Conservation (phyloP, 2,888 invertebrate genomes). For the Tipula unca region DNA sequence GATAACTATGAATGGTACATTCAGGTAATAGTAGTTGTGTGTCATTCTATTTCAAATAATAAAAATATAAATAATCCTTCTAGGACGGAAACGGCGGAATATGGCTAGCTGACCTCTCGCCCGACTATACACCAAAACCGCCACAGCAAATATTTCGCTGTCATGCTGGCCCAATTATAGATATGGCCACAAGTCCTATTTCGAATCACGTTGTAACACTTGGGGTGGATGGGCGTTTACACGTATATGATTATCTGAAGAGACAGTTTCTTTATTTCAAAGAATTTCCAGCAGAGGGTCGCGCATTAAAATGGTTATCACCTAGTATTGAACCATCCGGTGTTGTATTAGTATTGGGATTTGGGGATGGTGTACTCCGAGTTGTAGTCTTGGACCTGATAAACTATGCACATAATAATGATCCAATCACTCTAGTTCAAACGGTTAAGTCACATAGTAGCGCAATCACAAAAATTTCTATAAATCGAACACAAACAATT, state of each 20-base stretch:
- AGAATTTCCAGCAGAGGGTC: conserved; percentile 49
- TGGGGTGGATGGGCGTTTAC: conserved; percentile 64
- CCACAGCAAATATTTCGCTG: conserved; percentile 51
- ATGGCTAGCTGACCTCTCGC: conserved; percentile 61
- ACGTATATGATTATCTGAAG: conserved; percentile 59
- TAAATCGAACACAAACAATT: conserved; percentile 49
- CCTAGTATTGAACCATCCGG: conserved; percentile 55
- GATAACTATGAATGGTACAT: conserved; percentile 55
- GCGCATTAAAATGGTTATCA: conserved; percentile 62
- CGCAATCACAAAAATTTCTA: conserved; percentile 50
- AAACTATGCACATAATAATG: not conserved
- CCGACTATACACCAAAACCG: conserved; percentile 40
- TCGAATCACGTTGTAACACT: conserved; percentile 62
- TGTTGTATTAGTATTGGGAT: conserved; percentile 57
- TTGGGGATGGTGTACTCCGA: conserved; percentile 62
- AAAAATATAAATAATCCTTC: conserved; percentile 21
- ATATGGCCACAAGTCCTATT: conserved; percentile 59
- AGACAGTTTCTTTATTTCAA: conserved; percentile 53
- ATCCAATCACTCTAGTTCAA: conserved; percentile 37
- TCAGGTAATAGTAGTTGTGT: too few species aligned
- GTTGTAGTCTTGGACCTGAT: conserved; percentile 37
- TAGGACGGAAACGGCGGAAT: conserved; percentile 82
- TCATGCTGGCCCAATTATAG: conserved; percentile 67
- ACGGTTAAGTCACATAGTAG: conserved; percentile 59
- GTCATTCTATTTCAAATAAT: not conserved